Percentiles rank a stretch among this genome's conserved stretches.
Evolutionary conservation across 2,888 invertebrate genomes (phyloP).

Genomic region (Euphydryas editha): DNA sequence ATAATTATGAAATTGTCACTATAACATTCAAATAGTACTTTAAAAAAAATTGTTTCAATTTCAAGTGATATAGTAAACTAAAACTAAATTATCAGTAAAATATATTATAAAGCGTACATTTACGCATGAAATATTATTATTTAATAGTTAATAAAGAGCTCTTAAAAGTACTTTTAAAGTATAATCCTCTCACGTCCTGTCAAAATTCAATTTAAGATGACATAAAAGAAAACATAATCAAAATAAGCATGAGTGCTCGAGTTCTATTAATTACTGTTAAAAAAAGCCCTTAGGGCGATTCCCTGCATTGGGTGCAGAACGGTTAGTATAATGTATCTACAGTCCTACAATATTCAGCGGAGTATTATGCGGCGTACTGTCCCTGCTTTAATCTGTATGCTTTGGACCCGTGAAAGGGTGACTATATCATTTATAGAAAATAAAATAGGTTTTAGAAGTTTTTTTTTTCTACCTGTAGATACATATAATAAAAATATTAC

Average conservation of each 20-base stretch:
- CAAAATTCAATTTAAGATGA: slow-evolving; percentile 41
- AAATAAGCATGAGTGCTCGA: slow-evolving; percentile 51
- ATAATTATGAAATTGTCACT: too few species aligned
- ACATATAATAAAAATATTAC: too few species aligned
- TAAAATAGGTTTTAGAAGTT: slow-evolving; percentile 8
- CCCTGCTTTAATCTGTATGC: slow-evolving; percentile 44
- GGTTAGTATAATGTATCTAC: slow-evolving; percentile 51
- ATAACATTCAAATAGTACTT: too few species aligned
- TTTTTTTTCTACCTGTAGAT: too few species aligned
- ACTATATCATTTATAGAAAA: slow-evolving; percentile 38
- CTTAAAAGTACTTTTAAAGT: background rate
- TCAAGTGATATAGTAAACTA: background rate
- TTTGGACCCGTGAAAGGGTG: slow-evolving; percentile 50
- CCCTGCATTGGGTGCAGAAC: slow-evolving; percentile 35
- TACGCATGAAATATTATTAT: background rate
- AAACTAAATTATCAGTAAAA: background rate
- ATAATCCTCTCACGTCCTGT: slow-evolving; percentile 43
- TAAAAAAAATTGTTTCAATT: too few species aligned
- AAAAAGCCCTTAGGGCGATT: slow-evolving; percentile 41
- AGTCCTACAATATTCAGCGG: slow-evolving; percentile 43
- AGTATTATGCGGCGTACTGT: slow-evolving; percentile 52
- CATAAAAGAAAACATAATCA: slow-evolving; percentile 53
- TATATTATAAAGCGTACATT: background rate
- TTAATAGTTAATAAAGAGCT: background rate
- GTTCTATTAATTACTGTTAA: slow-evolving; percentile 57